A percentile compares a stretch with the other conserved stretches of the same genome.
Evolutionary conservation across 1,140 invertebrate species (phyloP).

Genomic region (Lordiphosa collinella): DNA sequence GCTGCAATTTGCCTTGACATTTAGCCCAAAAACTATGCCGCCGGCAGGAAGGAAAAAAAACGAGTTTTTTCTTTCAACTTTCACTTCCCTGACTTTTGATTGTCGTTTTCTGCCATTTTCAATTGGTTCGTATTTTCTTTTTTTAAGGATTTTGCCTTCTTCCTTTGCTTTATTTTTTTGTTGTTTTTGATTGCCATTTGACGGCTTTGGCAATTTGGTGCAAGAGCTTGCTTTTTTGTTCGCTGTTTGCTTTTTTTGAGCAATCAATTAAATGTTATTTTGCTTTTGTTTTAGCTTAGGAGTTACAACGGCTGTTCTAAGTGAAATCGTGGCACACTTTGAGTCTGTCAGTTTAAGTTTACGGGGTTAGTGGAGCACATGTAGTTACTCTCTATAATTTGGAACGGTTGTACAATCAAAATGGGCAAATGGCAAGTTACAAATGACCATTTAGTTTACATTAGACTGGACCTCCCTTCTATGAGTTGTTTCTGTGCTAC

Average conservation of each 20-base stretch:
- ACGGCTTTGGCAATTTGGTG: conserved; percentile 38
- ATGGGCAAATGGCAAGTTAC: too few species aligned
- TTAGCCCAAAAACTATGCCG: too few species aligned
- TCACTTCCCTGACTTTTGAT: not conserved
- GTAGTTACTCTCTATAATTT: too few species aligned
- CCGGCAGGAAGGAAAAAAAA: too few species aligned
- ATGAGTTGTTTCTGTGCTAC: too few species aligned
- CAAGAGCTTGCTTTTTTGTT: not conserved
- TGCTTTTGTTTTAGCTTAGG: conserved; percentile 12
- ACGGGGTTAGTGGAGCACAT: too few species aligned
- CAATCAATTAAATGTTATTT: conserved; percentile 59
- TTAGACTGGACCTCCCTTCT: too few species aligned
- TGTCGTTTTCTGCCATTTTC: conserved; percentile 15
- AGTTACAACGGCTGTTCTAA: conserved; percentile 3
- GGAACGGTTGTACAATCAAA: too few species aligned
- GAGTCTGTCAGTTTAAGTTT: not conserved
- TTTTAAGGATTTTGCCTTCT: not conserved
- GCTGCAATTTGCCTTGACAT: not conserved
- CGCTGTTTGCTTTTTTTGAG: conserved; percentile 6
- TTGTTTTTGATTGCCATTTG: conserved; percentile 32
- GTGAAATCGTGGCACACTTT: conserved; percentile 27
- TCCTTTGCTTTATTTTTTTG: conserved; percentile 12
- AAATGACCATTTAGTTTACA: too few species aligned
- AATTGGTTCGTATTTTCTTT: conserved; percentile 9
- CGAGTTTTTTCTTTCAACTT: not conserved